Conservation (phyloP, 2,113 vertebrate genomes). For the Brevimyrus niger region DNA sequence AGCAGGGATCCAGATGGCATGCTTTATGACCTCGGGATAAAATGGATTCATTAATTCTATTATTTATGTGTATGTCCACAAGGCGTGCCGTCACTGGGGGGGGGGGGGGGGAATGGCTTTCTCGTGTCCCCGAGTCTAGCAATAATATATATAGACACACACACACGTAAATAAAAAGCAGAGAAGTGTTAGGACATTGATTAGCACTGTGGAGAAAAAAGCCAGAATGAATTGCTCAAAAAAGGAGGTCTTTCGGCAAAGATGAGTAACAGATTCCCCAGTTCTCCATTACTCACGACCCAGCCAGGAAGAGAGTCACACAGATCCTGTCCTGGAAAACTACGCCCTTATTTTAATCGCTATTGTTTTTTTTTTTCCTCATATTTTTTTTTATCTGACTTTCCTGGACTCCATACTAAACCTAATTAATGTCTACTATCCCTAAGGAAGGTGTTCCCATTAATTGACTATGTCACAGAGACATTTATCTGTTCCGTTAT, state of each 20-base stretch:
- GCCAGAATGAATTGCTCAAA: not conserved
- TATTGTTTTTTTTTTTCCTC: conserved; percentile 3
- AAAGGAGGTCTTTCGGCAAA: not conserved
- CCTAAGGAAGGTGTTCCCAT: conserved; percentile 5
- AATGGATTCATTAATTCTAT: not conserved
- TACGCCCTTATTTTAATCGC: not conserved
- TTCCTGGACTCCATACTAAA: conserved; percentile 11
- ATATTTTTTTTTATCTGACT: not conserved
- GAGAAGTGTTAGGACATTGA: not conserved
- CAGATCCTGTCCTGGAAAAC: not conserved
- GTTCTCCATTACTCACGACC: not conserved
- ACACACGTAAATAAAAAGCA: not conserved
- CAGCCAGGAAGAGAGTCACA: not conserved
- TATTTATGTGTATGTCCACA: not conserved
- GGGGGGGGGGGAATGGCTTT: not conserved
- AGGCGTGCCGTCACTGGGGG: not conserved
- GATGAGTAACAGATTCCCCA: not conserved
- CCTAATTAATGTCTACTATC: conserved; percentile 12
- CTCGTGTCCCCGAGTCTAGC: not conserved
- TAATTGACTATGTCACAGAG: conserved; percentile 17
- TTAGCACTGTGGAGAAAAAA: not conserved
- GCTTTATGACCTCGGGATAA: not conserved
- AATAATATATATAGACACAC: not conserved
- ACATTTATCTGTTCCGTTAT: conserved; percentile 12
- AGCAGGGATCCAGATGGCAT: not conserved